Evolutionary conservation across 92 coral and sea anemone genomes (phyloP).

Genomic region (Galaxea fascicularis): DNA sequence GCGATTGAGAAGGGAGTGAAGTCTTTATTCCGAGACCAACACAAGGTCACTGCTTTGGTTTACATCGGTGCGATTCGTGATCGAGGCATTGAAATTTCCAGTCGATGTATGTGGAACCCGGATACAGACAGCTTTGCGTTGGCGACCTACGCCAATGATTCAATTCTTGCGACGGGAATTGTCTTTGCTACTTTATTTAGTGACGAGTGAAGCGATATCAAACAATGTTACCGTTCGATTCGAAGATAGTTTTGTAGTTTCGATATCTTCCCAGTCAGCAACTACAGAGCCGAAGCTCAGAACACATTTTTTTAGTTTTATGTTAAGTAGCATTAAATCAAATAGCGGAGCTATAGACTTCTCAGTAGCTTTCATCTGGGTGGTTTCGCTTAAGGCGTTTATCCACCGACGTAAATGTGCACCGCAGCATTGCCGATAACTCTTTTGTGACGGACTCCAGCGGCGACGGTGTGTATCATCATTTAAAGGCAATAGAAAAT

Average conservation of each 20-base stretch:
- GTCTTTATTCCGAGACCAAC: conserved; percentile 46
- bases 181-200: conserved; percentile 73
- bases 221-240: not conserved
- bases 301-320: no score
- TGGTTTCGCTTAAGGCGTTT: no score
- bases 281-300: no score
- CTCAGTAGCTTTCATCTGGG: no score
- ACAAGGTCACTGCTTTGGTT: conserved; percentile 71
- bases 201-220: conserved; percentile 49
- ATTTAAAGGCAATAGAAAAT: not conserved
- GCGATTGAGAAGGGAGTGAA: conserved; percentile 78
- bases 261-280: no score
- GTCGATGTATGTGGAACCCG: conserved; percentile 82
- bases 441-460: not conserved
- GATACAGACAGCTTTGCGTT: conserved; percentile 73
- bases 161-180: conserved; percentile 74
- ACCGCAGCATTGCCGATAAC: not conserved
- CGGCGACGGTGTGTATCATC: not conserved
- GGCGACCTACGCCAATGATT: conserved; percentile 57
- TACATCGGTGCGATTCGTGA: conserved; percentile 73
- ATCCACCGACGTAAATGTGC: not conserved
- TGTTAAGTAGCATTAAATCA: no score
- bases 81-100: conserved; percentile 73
- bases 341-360: no score
- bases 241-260: not conserved